Evolutionary conservation across 2,888 invertebrate genomes (phyloP), one percentile per base, ranked within the genome.

Genomic region (Ptilodon capucinus): DNA sequence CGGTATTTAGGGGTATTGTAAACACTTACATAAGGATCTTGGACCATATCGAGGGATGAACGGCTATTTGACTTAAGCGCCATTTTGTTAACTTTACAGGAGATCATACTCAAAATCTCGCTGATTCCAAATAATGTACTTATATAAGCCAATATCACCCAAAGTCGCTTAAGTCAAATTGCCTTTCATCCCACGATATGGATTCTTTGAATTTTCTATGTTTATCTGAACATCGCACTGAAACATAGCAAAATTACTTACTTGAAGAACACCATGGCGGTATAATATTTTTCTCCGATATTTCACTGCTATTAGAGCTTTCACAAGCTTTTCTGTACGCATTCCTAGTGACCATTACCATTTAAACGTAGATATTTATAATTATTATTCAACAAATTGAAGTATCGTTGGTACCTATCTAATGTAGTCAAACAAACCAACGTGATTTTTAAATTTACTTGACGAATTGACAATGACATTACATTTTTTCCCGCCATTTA

Each of bases 191-290:
- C n/a, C n/a, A n/a, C n/a, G n/a, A n/a, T n/a, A n/a, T n/a, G n/a
- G n/a, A n/a, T n/a, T n/a, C n/a, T n/a, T n/a, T n/a, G n/a, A n/a
- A n/a, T n/a, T n/a, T n/a, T n/a, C n/a, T n/a, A n/a, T n/a, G n/a
- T n/a, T n/a, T n/a, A n/a, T 9, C 4, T 2, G 32, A 2, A 32
- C 5, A 9, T 32, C 32, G 2, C 6, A 32, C 16, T 21, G 30
- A 17, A 44, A 45, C 16, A 14, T 18, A n/a, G 0, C n/a, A 18
- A 46, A 23, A 9, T 17, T 40, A 64, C 74, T 65, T 53, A 83
- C 84, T 75, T 64, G 81, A 79, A 13, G 83, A 84, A 52, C 86
- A 86, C 86, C 85, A 86, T 60, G 85, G 86, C 42, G 81, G 83
- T 44, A 74, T 68, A 48, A 71, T 64, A 40, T 74, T 79, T 47